Base-by-base conservation (phyloP, 2,113 vertebrate species). In the Acrocephalus kingi region DNA sequence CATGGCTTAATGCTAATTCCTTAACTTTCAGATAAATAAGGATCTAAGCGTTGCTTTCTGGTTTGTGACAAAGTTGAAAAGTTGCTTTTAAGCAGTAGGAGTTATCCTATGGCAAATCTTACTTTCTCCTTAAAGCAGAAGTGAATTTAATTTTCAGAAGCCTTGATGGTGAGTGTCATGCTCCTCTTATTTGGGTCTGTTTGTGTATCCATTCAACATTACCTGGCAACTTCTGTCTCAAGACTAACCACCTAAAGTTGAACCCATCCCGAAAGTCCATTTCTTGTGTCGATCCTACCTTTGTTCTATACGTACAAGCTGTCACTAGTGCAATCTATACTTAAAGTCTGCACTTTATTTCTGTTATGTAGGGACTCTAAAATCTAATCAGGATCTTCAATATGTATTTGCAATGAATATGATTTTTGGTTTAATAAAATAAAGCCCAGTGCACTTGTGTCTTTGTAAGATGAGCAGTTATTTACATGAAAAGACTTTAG, bases 251-350 rank as follows among this genome's bases (percentile, higher is more conserved):
- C 16, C 30, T 86, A 2, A 67, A 48, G 13, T 9, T 46, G 46
- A 84, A 48, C 23, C 4, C 22, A 28, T 46, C 13, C 27, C 27
- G 20, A 33, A 56, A 66, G 43, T 55, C 43, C 13, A 13, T 58
- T 31, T 77, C n/a, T 77, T 69, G 11, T 35, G 17, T 80, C 0
- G 0, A 35, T 76, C 15, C 33, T 56, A 14, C 37, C n/a, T 93
- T 61, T 55, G 66, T 55, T 28, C 16, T 80, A 8, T 23, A 27
- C 0, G 0, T 74, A 15, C 20, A 51, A 51, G 7, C 18, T 92
- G 21, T 86, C 35, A 28, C 8, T 74, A 21, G 7, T 39, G n/a
- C 19, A 52, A 31, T 31, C 15, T 39, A 1, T 73, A 48, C 15
- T 75, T 82, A 15, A 13, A 33, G 7, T 21, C 62, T 59, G 10